Evolutionary conservation across 2,797 vertebrate species (phyloP).

Genomic region (Psittacula echo): DNA sequence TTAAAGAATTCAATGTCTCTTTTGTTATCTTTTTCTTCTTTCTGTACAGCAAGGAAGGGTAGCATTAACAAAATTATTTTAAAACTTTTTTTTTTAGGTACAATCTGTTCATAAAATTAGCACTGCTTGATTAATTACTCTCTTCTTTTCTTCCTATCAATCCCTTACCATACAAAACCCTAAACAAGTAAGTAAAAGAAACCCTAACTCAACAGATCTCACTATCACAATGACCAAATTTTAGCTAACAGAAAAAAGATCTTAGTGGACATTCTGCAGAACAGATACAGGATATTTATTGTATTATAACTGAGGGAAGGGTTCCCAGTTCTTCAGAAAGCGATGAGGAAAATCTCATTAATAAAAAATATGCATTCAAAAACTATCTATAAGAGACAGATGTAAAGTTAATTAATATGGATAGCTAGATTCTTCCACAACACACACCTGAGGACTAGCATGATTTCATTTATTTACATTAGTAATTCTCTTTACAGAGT

Average conservation of each 20-base stretch:
- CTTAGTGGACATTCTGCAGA: not conserved
- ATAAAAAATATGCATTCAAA: not conserved
- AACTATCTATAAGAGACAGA: not conserved
- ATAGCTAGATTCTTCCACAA: not conserved
- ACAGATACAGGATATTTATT: not conserved
- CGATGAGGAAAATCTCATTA: not conserved
- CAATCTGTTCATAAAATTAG: not conserved
- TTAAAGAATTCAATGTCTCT: not conserved
- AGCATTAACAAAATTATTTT: not conserved
- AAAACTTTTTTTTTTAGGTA: not conserved
- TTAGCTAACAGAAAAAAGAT: not conserved
- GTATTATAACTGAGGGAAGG: not conserved
- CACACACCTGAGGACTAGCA: not conserved
- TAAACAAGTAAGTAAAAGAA: not conserved
- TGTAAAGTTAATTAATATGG: not conserved
- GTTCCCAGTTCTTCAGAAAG: not conserved
- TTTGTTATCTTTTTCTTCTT: not conserved
- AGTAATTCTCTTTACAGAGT: not conserved
- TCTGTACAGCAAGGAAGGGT: not conserved
- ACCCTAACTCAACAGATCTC: rapidly evolving
- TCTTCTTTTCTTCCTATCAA: not conserved
- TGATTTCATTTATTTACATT: not conserved
- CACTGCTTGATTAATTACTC: not conserved
- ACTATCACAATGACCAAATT: not conserved
- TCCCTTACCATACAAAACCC: not conserved